A percentile compares a stretch with the other conserved stretches of the same genome.
Evolutionary conservation across 2,797 vertebrate genomes (phyloP).

Genomic region (Sparidentex hasta): DNA sequence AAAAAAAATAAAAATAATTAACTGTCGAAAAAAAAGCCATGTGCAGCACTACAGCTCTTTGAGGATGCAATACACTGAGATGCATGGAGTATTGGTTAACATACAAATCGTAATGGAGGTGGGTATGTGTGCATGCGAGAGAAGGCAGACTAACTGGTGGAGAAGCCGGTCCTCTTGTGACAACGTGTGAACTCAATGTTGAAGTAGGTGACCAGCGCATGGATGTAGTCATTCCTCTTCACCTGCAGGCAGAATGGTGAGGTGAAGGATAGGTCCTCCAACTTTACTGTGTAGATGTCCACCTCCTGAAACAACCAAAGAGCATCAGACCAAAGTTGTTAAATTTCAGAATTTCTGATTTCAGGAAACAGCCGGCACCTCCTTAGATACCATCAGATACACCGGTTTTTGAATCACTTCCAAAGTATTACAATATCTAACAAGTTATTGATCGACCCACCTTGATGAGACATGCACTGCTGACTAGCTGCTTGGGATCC

Average conservation of each 20-base stretch:
- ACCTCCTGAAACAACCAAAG: conserved; percentile 86
- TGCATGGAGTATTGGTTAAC: too few species aligned
- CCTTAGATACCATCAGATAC: too few species aligned
- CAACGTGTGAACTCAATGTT: conserved; percentile 97
- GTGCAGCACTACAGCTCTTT: too few species aligned
- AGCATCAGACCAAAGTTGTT: neutral
- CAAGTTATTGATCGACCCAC: conserved; percentile 67
- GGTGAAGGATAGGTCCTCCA: conserved; percentile 94
- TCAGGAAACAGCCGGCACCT: neutral
- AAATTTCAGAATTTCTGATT: neutral
- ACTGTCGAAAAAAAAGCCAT: too few species aligned
- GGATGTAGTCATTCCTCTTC: conserved; percentile 96
- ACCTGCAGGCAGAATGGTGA: conserved; percentile 97
- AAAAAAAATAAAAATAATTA: too few species aligned
- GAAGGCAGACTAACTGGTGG: conserved; percentile 87
- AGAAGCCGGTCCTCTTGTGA: conserved; percentile 96
- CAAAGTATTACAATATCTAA: neutral
- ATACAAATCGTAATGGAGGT: too few species aligned
- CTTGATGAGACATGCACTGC: conserved; percentile 94
- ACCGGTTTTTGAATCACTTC: neutral
- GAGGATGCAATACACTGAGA: too few species aligned
- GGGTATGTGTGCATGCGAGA: neutral
- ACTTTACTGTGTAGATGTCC: conserved; percentile 96
- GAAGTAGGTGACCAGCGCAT: conserved; percentile 95
- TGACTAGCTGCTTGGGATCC: conserved; percentile 95